Conservation (phyloP, 2,113 vertebrate genomes). For the Melierax canorus region DNA sequence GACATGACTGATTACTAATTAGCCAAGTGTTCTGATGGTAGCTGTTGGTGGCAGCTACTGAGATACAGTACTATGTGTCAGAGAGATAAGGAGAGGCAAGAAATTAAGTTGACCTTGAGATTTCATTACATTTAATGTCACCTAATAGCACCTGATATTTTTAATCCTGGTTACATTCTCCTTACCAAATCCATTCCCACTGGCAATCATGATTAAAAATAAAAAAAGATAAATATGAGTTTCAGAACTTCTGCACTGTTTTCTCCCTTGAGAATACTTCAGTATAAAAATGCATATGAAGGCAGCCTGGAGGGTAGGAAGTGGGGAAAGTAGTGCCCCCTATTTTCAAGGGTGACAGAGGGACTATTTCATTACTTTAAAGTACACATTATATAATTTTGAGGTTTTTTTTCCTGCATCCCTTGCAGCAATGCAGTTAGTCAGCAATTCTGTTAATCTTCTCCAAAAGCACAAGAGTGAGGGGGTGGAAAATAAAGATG, state of each 20-base stretch:
- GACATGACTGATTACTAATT: slow-evolving; percentile 70
- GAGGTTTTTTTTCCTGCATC: not conserved
- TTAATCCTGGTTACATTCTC: slow-evolving; percentile 57
- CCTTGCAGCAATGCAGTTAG: not conserved
- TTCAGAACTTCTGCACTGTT: slow-evolving; percentile 1
- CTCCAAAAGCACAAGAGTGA: not conserved
- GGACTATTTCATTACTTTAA: not conserved
- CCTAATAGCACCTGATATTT: slow-evolving; percentile 57
- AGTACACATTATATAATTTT: not conserved
- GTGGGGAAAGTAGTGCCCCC: not conserved
- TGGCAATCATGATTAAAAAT: not conserved
- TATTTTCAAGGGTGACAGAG: not conserved
- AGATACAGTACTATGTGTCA: slow-evolving; percentile 47
- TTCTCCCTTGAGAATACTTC: not conserved
- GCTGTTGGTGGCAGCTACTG: slow-evolving; percentile 54
- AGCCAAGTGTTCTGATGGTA: slow-evolving; percentile 32
- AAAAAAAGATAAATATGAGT: not conserved
- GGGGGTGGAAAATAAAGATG: not conserved
- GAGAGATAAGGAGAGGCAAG: slow-evolving; percentile 59
- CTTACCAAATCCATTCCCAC: not conserved
- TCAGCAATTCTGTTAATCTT: not conserved
- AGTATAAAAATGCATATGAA: not conserved
- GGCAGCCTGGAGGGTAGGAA: not conserved
- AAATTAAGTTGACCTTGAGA: slow-evolving; percentile 72
- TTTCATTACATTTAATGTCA: slow-evolving; percentile 68